Percentiles rank a stretch among this genome's conserved stretches.
phyloP scores from a whole-genome alignment of 2,888 invertebrate species.

The Aromia moschata region DNA sequence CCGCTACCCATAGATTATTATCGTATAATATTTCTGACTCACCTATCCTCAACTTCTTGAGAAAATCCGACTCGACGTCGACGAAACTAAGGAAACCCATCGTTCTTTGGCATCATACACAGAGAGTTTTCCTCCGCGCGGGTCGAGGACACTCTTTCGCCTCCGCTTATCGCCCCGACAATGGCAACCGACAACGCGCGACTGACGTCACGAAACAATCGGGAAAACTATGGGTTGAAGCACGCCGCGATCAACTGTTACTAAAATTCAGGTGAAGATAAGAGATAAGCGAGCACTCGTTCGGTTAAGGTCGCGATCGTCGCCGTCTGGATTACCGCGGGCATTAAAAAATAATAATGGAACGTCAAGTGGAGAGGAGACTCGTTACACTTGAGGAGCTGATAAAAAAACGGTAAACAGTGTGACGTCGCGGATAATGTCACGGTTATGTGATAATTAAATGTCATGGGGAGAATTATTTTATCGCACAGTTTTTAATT shows the following conservation, averaged over 20 bases:
- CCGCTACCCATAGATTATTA: too few relatives aligned
- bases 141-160: neutral
- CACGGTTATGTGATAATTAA: neutral
- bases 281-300: neutral
- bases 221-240: neutral
- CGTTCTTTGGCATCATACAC: neutral
- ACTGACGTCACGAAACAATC: neutral
- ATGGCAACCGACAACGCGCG: neutral
- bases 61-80: neutral
- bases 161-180: neutral
- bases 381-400: neutral
- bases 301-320: neutral
- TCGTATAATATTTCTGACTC: too few relatives aligned
- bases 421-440: neutral
- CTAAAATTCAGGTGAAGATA: neutral
- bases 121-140: neutral
- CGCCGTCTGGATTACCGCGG: too few relatives aligned
- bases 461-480: neutral
- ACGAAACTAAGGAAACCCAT: neutral
- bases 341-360: too few relatives aligned
- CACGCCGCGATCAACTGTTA: neutral
- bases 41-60: slow-evolving; percentile 5
- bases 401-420: neutral
- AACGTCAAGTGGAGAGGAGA: too few relatives aligned
- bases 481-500: too few relatives aligned